Percentiles rank a stretch among this genome's conserved stretches.
These are phyloP conservation scores for Regulus satrapa DNA, from an alignment of 2,113 vertebrate genomes.

Conservation along the genomic window DNA sequence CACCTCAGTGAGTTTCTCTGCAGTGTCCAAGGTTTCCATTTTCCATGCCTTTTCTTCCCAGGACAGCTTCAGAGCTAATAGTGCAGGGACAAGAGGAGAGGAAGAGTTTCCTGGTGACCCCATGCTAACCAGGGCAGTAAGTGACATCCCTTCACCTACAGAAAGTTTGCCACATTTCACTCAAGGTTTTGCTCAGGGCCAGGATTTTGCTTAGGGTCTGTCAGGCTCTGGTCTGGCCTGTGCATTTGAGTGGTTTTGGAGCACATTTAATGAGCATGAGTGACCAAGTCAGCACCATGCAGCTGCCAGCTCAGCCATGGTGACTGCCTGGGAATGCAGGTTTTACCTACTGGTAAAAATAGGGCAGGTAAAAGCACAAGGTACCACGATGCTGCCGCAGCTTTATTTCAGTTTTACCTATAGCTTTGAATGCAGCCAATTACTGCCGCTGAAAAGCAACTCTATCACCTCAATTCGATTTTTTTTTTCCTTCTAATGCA, in stretches of 20 bases:
- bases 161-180: neutral
- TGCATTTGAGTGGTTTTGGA: neutral
- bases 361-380: conserved; percentile 10
- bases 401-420: neutral
- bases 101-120: neutral
- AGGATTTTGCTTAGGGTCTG: neutral
- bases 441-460: neutral
- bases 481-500: neutral
- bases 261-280: neutral
- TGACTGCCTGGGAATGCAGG: neutral
- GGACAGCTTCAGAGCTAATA: neutral
- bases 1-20: neutral
- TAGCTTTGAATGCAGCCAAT: neutral
- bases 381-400: neutral
- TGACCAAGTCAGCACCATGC: neutral
- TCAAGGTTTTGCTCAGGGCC: neutral
- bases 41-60: neutral
- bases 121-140: neutral
- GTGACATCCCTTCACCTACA: neutral
- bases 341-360: neutral
- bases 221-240: neutral
- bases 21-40: neutral
- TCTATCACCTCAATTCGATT: neutral
- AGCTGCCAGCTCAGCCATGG: neutral
- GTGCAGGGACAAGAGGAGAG: neutral